phyloP scores from a whole-genome alignment of 2,888 invertebrate genomes.

The Cantharis lateralis region DNA sequence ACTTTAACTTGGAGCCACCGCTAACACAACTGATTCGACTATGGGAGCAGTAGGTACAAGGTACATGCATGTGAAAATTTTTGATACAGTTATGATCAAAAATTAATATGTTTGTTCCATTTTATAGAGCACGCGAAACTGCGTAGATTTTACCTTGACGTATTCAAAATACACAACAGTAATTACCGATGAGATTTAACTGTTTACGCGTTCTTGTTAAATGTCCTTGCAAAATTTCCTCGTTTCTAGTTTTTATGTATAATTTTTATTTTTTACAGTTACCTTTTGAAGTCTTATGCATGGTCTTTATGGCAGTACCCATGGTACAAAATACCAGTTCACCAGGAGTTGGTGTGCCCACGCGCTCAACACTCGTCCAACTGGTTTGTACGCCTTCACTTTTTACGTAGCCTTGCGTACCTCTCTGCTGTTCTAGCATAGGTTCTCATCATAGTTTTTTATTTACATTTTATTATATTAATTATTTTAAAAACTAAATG shows the following conservation, averaged over 20 bases:
- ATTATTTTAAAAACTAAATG: constrained; percentile 26
- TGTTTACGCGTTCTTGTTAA: not conserved
- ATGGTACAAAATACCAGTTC: constrained; percentile 34
- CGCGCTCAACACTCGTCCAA: constrained; percentile 57
- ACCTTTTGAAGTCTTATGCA: constrained; percentile 11
- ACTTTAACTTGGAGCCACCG: not conserved
- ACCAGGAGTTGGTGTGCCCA: constrained; percentile 54
- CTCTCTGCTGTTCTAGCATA: constrained; percentile 32
- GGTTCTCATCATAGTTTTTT: constrained; percentile 36
- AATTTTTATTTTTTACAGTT: constrained; percentile 19
- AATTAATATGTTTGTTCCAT: not conserved
- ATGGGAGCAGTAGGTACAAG: not conserved
- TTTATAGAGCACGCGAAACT: not conserved
- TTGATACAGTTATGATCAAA: not conserved
- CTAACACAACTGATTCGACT: not conserved
- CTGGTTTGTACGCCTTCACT: constrained; percentile 59
- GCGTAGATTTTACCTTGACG: not conserved
- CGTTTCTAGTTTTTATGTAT: constrained; percentile 2
- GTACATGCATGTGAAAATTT: not conserved
- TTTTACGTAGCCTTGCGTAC: constrained; percentile 46
- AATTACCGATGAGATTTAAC: not conserved
- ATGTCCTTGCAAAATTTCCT: constrained; percentile 7
- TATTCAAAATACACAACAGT: not conserved
- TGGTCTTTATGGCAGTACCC: constrained; percentile 23
- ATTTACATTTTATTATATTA: constrained; percentile 24